phyloP scores from a whole-genome alignment of 2,888 invertebrate species.

The Epinotia bilunana region DNA sequence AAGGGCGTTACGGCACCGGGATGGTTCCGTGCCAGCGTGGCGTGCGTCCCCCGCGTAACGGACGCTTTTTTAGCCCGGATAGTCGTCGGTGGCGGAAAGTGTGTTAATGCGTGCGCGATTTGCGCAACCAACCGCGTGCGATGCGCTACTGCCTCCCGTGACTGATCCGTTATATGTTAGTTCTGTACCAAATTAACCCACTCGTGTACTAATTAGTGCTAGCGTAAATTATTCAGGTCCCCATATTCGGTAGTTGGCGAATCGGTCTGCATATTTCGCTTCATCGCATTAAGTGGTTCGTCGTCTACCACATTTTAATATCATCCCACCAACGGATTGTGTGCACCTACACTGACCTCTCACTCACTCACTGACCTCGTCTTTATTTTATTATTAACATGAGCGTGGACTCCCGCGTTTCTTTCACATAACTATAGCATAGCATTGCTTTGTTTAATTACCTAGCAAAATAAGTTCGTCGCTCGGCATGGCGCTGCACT shows the following conservation, averaged over 20 bases:
- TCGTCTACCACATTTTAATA: not conserved
- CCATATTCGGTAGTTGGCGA: not conserved
- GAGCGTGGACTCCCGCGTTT: not conserved
- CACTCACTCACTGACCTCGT: too few species aligned
- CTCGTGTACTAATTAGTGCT: conserved; percentile 14
- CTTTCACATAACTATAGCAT: not conserved
- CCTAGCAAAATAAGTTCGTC: not conserved
- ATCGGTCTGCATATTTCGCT: not conserved
- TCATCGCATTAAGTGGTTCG: not conserved
- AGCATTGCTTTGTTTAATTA: not conserved
- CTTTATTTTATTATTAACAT: not conserved
- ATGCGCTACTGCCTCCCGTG: conserved; percentile 60
- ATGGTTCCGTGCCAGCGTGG: conserved; percentile 22
- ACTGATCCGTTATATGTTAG: conserved; percentile 42
- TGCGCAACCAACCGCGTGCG: conserved; percentile 72
- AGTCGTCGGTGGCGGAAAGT: conserved; percentile 72
- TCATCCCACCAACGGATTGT: not conserved
- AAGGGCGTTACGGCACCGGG: conserved; percentile 5
- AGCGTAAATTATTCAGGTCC: not conserved
- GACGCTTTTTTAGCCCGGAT: conserved; percentile 75
- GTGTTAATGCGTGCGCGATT: conserved; percentile 71
- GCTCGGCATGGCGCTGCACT: conserved; percentile 10
- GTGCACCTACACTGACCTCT: not conserved
- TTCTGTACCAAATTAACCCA: conserved; percentile 1
- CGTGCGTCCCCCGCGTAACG: conserved; percentile 62